Conservation (phyloP, 1,140 invertebrate species). For the Thaumetopoea pityocampa region DNA sequence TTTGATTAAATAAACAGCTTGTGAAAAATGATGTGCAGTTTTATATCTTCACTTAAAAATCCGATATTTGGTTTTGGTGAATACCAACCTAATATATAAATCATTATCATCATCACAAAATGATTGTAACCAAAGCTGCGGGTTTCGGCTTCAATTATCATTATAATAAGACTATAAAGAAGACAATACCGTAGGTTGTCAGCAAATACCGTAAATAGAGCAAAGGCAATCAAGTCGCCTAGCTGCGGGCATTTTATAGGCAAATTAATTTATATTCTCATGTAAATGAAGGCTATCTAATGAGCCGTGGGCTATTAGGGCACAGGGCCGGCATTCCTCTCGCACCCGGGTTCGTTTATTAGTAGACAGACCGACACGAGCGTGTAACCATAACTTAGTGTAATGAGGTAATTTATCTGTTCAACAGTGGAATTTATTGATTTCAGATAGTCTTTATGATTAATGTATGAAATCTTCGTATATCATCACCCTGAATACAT, state of each 20-base stretch:
- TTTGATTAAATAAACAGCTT: too few relatives aligned
- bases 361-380: not conserved
- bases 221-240: slow-evolving; percentile 4
- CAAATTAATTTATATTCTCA: slow-evolving; percentile 10
- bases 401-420: slow-evolving; percentile 8
- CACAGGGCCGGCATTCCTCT: not conserved
- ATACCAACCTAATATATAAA: too few relatives aligned
- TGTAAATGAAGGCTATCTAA: slow-evolving; percentile 12
- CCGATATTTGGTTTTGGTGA: too few relatives aligned
- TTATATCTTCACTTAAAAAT: too few relatives aligned
- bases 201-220: not conserved
- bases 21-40: too few relatives aligned
- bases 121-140: too few relatives aligned
- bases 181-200: too few relatives aligned
- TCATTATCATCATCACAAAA: too few relatives aligned
- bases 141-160: too few relatives aligned
- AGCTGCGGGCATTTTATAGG: slow-evolving; percentile 5
- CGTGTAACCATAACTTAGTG: not conserved
- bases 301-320: slow-evolving; percentile 5
- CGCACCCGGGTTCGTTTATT: not conserved
- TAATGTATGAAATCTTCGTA: not conserved
- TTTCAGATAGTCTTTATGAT: not conserved
- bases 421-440: slow-evolving; percentile 1
- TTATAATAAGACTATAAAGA: too few relatives aligned
- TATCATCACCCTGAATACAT: not conserved